These are phyloP conservation scores for Philaethria dido DNA, from an alignment of 2,888 invertebrate species.

Conservation along the genomic window DNA sequence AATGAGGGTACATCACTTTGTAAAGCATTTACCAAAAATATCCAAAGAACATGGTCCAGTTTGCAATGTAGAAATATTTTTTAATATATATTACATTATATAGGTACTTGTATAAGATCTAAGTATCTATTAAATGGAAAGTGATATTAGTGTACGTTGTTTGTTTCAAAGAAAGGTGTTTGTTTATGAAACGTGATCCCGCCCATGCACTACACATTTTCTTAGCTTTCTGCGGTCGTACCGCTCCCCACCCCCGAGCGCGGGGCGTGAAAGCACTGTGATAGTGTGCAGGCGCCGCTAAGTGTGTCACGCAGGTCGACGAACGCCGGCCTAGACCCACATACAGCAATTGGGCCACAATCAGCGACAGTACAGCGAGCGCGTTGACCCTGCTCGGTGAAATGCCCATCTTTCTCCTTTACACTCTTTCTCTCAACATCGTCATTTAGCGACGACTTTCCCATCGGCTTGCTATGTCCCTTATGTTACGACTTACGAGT, in stretches of 20 bases:
- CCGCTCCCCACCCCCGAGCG: constrained; percentile 62
- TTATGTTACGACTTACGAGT: constrained; percentile 43
- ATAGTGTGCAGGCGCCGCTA: constrained; percentile 73
- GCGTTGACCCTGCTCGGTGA: constrained; percentile 81
- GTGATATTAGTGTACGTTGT: constrained; percentile 3
- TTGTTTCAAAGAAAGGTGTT: constrained; percentile 32
- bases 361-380: constrained; percentile 82
- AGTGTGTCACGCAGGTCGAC: constrained; percentile 82
- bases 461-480: constrained; percentile 52
- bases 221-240: constrained; percentile 71
- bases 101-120: neutral
- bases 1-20: constrained; percentile 31
- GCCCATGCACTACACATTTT: constrained; percentile 51
- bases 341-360: constrained; percentile 82
- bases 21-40: constrained; percentile 15
- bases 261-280: constrained; percentile 79
- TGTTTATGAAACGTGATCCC: constrained; percentile 42
- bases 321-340: constrained; percentile 85
- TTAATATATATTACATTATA: neutral
- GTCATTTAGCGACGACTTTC: constrained; percentile 67
- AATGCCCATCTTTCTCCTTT: constrained; percentile 81
- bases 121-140: neutral
- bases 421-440: constrained; percentile 80
- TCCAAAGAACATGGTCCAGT: neutral
- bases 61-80: neutral